A percentile compares a stretch with the other conserved stretches of the same genome.
Evolutionary conservation across 2,113 vertebrate genomes (phyloP).

Genomic region (Tinamus guttatus): DNA sequence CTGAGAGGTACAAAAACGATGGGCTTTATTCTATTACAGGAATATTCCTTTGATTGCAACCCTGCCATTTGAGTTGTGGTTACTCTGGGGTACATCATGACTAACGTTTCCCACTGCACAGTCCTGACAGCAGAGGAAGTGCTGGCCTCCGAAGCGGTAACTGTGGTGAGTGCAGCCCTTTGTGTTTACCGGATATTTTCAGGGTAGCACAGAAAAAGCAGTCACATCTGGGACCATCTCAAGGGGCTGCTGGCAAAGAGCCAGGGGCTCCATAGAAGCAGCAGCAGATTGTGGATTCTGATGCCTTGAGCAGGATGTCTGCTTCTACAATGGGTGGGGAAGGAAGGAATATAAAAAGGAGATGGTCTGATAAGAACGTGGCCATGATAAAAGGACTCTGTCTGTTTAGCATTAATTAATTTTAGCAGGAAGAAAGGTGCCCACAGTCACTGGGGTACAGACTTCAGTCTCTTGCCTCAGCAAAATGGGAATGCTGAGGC

Average conservation of each 20-base stretch:
- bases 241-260: conserved; percentile 14
- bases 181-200: conserved; percentile 62
- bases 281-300: conserved; percentile 48
- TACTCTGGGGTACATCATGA: conserved; percentile 37
- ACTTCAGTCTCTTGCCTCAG: not conserved
- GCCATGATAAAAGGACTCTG: conserved; percentile 6
- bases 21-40: conserved; percentile 41
- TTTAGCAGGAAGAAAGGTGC: conserved; percentile 38
- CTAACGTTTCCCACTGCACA: conserved; percentile 59
- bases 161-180: conserved; percentile 57
- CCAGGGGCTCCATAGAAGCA: conserved; percentile 23
- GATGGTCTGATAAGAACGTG: conserved; percentile 1
- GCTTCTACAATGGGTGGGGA: conserved; percentile 48
- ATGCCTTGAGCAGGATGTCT: conserved; percentile 62
- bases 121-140: conserved; percentile 68
- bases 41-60: conserved; percentile 49
- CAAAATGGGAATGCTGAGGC: not conserved
- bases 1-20: not conserved
- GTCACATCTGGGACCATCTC: conserved; percentile 47
- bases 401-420: not conserved
- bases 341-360: conserved; percentile 53
- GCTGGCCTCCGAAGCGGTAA: conserved; percentile 31
- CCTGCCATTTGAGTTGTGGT: conserved; percentile 27
- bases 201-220: conserved; percentile 42
- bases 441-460: not conserved